Percentiles rank a stretch among this genome's conserved stretches.
phyloP scores from a whole-genome alignment of 2,797 vertebrate genomes.

The Ceryle rudis region DNA sequence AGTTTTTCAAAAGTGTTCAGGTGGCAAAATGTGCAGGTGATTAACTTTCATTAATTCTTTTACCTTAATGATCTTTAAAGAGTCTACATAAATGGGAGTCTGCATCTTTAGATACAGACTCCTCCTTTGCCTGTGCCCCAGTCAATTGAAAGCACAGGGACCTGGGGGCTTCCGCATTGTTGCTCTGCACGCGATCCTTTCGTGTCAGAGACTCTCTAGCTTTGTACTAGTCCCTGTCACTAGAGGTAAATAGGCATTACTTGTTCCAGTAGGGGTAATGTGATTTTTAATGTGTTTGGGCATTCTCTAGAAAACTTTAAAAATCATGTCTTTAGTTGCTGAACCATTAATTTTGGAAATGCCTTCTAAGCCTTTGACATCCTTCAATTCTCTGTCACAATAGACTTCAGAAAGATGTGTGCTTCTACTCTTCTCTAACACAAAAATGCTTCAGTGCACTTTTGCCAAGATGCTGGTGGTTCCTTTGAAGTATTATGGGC shows the following conservation, averaged over 20 bases:
- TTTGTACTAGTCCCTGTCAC: not conserved
- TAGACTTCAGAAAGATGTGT: not conserved
- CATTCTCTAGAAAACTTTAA: not conserved
- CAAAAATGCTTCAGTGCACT: not conserved
- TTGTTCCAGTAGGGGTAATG: not conserved
- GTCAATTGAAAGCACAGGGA: not conserved
- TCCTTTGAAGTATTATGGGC: not conserved
- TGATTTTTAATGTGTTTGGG: not conserved
- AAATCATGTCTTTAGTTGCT: not conserved
- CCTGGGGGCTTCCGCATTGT: not conserved
- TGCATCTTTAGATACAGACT: not conserved
- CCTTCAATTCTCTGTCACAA: not conserved
- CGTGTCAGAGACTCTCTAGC: not conserved
- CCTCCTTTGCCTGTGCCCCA: not conserved
- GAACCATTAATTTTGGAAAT: not conserved
- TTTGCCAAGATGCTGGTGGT: not conserved
- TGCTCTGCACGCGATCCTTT: not conserved
- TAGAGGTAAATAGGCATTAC: not conserved
- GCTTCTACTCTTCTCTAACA: not conserved
- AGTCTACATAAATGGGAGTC: not conserved
- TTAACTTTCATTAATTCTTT: not conserved
- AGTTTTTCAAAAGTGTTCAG: not conserved
- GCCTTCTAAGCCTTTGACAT: not conserved
- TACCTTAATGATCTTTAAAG: not conserved
- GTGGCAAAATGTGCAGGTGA: not conserved